phyloP scores from a whole-genome alignment of 2,113 vertebrate genomes.

The Crocuta crocuta region DNA sequence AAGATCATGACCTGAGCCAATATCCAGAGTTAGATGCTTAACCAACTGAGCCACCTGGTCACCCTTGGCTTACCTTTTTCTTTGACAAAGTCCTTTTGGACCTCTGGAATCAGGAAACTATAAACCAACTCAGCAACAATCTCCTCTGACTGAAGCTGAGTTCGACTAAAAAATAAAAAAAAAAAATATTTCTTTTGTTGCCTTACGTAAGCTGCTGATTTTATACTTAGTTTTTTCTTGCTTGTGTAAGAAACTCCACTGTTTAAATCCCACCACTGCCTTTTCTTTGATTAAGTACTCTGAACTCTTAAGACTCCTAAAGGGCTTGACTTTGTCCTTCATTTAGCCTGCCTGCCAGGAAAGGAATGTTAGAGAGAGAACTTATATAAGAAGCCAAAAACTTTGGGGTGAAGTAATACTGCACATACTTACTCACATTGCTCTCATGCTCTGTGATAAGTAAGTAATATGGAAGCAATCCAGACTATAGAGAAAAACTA shows the following conservation, averaged over 20 bases:
- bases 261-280: not conserved
- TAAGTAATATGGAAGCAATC: not conserved
- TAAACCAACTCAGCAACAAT: conserved; percentile 96
- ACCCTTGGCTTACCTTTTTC: conserved; percentile 90
- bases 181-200: conserved; percentile 44
- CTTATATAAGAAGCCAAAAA: not conserved
- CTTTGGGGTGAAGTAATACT: not conserved
- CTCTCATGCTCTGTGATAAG: not conserved
- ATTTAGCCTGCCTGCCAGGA: not conserved
- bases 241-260: not conserved
- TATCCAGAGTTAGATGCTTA: no score
- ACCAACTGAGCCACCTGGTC: no score
- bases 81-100: conserved; percentile 89
- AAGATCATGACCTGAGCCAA: no score
- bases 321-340: not conserved
- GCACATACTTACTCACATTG: not conserved
- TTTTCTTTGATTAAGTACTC: not conserved
- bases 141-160: conserved; percentile 93
- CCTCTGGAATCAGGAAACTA: conserved; percentile 95
- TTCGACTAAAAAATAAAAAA: conserved; percentile 86
- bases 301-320: not conserved
- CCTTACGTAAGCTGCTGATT: not conserved
- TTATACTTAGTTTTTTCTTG: not conserved
- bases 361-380: not conserved
- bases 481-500: not conserved